phyloP scores from a whole-genome alignment of 37 sponge, comb jelly and placozoan genomes.

The Haliclona indistincta region DNA sequence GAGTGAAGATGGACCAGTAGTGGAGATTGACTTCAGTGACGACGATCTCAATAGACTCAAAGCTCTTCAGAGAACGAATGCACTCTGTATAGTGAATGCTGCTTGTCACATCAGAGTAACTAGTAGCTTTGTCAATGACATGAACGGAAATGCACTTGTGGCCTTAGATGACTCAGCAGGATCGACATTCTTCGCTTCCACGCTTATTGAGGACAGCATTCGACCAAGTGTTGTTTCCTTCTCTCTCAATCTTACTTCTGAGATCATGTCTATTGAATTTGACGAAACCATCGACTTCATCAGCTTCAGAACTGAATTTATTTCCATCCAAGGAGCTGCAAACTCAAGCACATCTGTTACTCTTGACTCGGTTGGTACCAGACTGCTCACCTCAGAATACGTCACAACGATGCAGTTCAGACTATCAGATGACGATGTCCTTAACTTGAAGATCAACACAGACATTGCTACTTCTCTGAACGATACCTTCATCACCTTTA shows the following conservation, averaged over 20 bases:
- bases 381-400: slow-evolving; percentile 39
- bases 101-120: slow-evolving; percentile 65
- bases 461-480: slow-evolving; percentile 65
- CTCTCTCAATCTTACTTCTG: slow-evolving; percentile 67
- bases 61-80: slow-evolving; percentile 24
- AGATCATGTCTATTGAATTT: slow-evolving; percentile 67
- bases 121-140: slow-evolving; percentile 47
- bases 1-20: slow-evolving; percentile 34
- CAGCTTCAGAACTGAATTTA: slow-evolving; percentile 59
- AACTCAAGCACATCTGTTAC: slow-evolving; percentile 14
- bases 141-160: slow-evolving; percentile 41
- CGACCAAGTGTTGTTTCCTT: slow-evolving; percentile 65
- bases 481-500: slow-evolving; percentile 62
- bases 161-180: slow-evolving; percentile 18
- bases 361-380: slow-evolving; percentile 26
- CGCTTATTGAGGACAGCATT: slow-evolving; percentile 46
- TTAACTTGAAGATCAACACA: slow-evolving; percentile 50
- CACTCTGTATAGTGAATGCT: slow-evolving; percentile 48
- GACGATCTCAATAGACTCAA: slow-evolving; percentile 83
- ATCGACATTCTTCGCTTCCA: background rate
- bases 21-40: slow-evolving; percentile 52
- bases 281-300: slow-evolving; percentile 83
- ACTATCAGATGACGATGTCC: slow-evolving; percentile 57
- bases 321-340: slow-evolving; percentile 59
- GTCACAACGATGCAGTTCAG: slow-evolving; percentile 44